These are phyloP conservation scores for Aspidiotus rigidus DNA, from an alignment of 2,888 invertebrate species.

Conservation along the genomic window DNA sequence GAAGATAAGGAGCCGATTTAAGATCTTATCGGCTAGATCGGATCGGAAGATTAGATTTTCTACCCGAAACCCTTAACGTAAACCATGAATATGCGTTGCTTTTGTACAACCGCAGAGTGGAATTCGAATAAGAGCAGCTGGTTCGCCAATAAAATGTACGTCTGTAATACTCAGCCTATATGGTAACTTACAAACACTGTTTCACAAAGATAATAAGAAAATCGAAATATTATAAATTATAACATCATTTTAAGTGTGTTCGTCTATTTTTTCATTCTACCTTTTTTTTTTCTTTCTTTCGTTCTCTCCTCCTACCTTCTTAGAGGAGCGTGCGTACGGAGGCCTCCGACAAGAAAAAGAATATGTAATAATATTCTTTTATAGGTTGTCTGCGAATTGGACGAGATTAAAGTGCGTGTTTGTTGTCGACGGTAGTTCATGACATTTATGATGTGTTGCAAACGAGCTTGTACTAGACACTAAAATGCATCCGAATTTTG, in stretches of 20 bases:
- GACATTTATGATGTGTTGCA: constrained; percentile 2
- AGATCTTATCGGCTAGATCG: constrained; percentile 26
- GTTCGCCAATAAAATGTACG: constrained; percentile 30
- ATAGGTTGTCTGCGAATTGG: background rate
- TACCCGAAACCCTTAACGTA: constrained; percentile 13
- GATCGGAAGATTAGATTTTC: constrained; percentile 21
- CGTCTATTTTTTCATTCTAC: background rate
- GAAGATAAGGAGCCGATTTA: constrained; percentile 31
- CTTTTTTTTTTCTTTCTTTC: background rate
- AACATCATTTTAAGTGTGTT: constrained; percentile 31
- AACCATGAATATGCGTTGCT: constrained; percentile 28
- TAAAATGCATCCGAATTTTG: background rate
- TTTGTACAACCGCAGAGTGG: constrained; percentile 15
- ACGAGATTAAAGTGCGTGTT: background rate
- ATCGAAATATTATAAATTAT: constrained; percentile 33
- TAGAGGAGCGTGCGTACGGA: no score
- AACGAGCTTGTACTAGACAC: background rate
- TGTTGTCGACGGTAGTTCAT: background rate
- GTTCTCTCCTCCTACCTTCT: background rate
- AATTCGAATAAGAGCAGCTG: constrained; percentile 25
- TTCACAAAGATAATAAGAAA: constrained; percentile 29
- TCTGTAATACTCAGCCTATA: no score
- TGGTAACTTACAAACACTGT: constrained; percentile 19
- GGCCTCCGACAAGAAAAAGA: background rate
- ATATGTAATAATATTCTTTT: background rate